Evolutionary conservation across 1,140 invertebrate species (phyloP).

Genomic region (Eulimnadia texana): DNA sequence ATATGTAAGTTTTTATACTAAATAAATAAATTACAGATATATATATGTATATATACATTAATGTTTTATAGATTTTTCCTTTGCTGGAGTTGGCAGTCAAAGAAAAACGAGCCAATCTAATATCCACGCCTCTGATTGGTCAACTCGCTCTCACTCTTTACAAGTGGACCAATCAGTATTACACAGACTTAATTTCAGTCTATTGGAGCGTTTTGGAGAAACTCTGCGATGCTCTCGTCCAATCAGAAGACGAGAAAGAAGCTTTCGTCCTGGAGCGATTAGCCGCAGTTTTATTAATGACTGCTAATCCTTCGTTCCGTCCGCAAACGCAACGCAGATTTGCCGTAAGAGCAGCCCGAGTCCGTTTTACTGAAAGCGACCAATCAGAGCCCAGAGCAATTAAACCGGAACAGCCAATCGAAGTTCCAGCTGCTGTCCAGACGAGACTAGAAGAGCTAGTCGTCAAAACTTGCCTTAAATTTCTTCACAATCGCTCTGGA

Average conservation of each 20-base stretch:
- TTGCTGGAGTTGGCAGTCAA: background rate
- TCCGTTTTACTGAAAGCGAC: background rate
- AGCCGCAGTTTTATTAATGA: background rate
- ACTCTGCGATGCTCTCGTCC: background rate
- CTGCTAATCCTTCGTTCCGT: background rate
- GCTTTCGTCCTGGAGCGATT: background rate
- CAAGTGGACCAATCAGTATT: background rate
- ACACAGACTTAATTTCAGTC: background rate
- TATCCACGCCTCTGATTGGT: background rate
- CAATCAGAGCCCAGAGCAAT: too few species aligned
- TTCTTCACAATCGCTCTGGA: background rate
- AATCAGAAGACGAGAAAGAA: background rate
- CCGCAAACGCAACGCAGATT: background rate
- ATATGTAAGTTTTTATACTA: too few species aligned
- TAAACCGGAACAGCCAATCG: background rate
- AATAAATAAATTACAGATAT: too few species aligned
- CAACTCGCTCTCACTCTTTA: background rate
- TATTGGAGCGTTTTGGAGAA: background rate
- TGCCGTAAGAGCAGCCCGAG: background rate
- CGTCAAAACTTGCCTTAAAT: conserved; percentile 3
- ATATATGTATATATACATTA: too few species aligned
- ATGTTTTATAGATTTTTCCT: background rate
- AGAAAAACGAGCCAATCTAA: background rate
- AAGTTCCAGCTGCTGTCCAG: background rate
- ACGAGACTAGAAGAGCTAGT: background rate